A percentile compares a stretch with the other conserved stretches of the same genome.
These are phyloP conservation scores for Petrocephalus microphthalmus DNA, from an alignment of 2,113 vertebrate genomes.

Conservation along the genomic window DNA sequence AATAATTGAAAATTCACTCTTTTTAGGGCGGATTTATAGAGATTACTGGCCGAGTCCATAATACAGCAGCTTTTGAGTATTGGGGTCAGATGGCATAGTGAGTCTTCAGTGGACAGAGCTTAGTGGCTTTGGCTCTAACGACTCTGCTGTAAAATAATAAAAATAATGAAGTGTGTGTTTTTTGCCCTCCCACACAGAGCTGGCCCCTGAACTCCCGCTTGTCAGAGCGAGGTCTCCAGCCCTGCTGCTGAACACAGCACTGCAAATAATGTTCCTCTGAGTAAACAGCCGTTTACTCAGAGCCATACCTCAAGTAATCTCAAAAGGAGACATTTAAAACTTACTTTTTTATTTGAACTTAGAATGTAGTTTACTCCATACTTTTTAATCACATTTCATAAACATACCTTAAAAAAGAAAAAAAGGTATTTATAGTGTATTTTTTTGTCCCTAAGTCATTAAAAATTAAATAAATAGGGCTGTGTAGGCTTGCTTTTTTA, in stretches of 20 bases:
- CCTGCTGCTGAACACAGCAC: background rate
- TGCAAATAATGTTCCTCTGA: background rate
- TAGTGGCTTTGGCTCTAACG: background rate
- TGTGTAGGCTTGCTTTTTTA: constrained; percentile 16
- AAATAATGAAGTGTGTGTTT: background rate
- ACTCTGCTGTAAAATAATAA: background rate
- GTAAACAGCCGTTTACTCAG: background rate
- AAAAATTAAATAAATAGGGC: constrained; percentile 40
- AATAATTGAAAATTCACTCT: constrained; percentile 8
- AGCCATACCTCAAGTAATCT: constrained; percentile 25
- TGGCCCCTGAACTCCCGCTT: background rate
- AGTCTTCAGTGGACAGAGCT: background rate
- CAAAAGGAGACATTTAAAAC: background rate
- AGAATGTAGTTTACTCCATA: constrained; percentile 29
- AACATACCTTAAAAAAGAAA: constrained; percentile 34
- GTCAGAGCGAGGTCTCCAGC: background rate
- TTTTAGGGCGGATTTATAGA: constrained; percentile 14
- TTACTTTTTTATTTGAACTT: constrained; percentile 45
- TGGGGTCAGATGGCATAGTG: background rate
- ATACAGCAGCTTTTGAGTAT: constrained; percentile 20
- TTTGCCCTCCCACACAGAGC: background rate
- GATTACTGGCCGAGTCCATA: background rate
- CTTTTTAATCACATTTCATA: constrained; percentile 30
- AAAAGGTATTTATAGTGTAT: background rate
- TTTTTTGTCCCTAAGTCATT: constrained; percentile 27